A percentile compares a stretch with the other conserved stretches of the same genome.
These are phyloP conservation scores for Koerneria pararmatus DNA, from an alignment of 2,888 invertebrate genomes.

Conservation along the genomic window DNA sequence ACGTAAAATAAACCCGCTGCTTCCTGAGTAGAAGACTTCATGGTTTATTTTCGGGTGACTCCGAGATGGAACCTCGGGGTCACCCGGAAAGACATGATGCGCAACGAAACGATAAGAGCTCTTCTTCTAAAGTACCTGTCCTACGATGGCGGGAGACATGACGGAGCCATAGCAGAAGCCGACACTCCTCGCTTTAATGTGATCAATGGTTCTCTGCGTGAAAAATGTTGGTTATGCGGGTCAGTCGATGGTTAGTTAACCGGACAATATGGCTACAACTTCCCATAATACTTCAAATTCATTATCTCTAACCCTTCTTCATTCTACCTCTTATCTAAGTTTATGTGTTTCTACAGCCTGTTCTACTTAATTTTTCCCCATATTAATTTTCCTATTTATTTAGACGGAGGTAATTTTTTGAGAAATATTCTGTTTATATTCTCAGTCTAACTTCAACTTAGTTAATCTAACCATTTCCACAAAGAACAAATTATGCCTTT, in stretches of 20 bases:
- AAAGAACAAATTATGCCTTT: too few relatives aligned
- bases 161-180: conserved; percentile 71
- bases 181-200: conserved; percentile 76
- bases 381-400: too few relatives aligned
- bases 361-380: too few relatives aligned
- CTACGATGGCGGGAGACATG: conserved; percentile 77
- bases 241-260: conserved; percentile 10
- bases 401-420: neutral
- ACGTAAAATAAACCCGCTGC: too few relatives aligned
- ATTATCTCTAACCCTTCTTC: neutral
- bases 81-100: too few relatives aligned
- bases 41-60: too few relatives aligned
- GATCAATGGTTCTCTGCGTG: conserved; percentile 72
- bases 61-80: too few relatives aligned
- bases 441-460: neutral
- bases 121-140: conserved; percentile 71
- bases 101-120: too few relatives aligned
- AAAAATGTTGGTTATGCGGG: neutral
- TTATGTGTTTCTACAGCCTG: too few relatives aligned
- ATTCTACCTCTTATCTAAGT: neutral
- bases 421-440: neutral
- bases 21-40: too few relatives aligned
- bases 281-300: neutral
- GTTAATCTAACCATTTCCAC: neutral
- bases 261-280: neutral